These are phyloP conservation scores for Drosophila watanabei DNA, from an alignment of 1,140 invertebrate species.

Conservation along the genomic window DNA sequence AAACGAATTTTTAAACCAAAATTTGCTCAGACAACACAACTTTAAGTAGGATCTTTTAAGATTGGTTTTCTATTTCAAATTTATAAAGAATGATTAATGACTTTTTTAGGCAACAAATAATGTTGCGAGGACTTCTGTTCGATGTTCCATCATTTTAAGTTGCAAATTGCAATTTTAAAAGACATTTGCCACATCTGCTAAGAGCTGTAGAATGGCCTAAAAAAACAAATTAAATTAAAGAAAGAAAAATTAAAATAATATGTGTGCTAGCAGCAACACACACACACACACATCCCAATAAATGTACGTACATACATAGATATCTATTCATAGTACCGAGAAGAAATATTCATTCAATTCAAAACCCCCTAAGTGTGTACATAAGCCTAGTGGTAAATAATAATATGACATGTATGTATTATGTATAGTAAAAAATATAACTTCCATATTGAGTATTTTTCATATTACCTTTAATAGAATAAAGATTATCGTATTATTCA, in stretches of 20 bases:
- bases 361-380: conserved; percentile 56
- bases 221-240: not conserved
- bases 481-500: conserved; percentile 81
- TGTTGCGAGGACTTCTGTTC: not conserved
- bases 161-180: not conserved
- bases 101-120: not conserved
- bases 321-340: conserved; percentile 37
- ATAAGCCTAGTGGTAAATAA: conserved; percentile 66
- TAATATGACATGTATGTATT: conserved; percentile 67
- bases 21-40: conserved; percentile 13
- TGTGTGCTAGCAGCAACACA: conserved; percentile 21
- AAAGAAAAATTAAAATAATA: conserved; percentile 6
- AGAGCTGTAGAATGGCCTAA: conserved; percentile 1
- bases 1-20: not conserved
- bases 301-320: conserved; percentile 20
- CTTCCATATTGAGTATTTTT: conserved; percentile 83
- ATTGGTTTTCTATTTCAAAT: not conserved
- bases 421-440: conserved; percentile 77
- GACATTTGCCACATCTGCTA: conserved; percentile 2
- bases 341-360: conserved; percentile 33
- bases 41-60: not conserved
- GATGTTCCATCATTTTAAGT: not conserved
- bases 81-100: not conserved
- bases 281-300: conserved; percentile 14
- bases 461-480: conserved; percentile 81